These are phyloP conservation scores for Leptopilina syphax DNA, from an alignment of 2,888 invertebrate genomes.

Conservation along the genomic window DNA sequence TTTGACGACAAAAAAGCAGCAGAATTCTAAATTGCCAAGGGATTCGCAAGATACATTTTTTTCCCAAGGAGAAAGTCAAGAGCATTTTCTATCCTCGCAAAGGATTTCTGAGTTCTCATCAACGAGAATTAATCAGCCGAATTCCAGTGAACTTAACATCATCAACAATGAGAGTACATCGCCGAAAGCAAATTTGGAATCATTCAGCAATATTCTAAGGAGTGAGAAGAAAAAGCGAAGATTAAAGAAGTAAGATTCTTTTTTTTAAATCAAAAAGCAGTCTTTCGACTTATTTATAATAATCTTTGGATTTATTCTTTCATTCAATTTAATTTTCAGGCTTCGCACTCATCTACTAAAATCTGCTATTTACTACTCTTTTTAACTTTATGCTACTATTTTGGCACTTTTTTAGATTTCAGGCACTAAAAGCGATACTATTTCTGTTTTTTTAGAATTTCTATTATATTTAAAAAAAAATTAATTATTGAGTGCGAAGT, in stretches of 20 bases:
- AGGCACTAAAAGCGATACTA: no score
- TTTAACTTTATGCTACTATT: no score
- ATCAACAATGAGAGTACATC: not conserved
- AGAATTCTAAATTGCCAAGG: not conserved
- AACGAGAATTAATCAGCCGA: not conserved
- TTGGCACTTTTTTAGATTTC: no score
- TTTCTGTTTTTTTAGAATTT: no score
- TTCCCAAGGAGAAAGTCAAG: not conserved
- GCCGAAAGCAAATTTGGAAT: not conserved
- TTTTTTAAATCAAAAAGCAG: no score
- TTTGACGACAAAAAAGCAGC: not conserved
- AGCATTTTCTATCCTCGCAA: not conserved
- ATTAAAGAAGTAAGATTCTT: slow-evolving; percentile 27
- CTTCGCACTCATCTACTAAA: no score
- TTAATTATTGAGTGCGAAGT: no score
- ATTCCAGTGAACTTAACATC: not conserved
- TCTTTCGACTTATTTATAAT: no score
- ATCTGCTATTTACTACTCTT: no score
- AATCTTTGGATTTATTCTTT: no score
- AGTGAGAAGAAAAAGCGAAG: slow-evolving; percentile 7
- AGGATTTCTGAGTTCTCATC: slow-evolving; percentile 17
- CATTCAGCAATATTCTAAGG: not conserved
- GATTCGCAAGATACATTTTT: slow-evolving; percentile 31
- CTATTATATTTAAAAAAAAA: no score
- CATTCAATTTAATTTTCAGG: no score